Percentiles rank a stretch among this genome's conserved stretches.
Conservation (phyloP, 2,797 vertebrate genomes). For the Urocyon cinereoargenteus region DNA sequence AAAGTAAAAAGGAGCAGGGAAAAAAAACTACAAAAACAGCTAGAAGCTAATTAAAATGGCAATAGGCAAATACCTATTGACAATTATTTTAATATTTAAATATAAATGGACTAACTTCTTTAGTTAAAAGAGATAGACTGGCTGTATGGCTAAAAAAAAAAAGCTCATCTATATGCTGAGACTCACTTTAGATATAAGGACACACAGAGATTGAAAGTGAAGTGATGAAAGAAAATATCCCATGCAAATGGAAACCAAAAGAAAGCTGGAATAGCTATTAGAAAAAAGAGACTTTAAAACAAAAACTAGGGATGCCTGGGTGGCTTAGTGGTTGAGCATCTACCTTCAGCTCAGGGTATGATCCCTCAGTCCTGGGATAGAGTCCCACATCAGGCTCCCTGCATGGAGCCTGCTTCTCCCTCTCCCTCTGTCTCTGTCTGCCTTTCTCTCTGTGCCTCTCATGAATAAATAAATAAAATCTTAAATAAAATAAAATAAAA, state of each 20-base stretch:
- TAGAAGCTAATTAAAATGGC: not conserved
- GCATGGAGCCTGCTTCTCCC: too few relatives aligned
- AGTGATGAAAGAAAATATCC: not conserved
- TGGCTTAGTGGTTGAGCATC: too few relatives aligned
- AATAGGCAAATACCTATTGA: not conserved
- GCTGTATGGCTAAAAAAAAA: not conserved
- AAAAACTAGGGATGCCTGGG: not conserved
- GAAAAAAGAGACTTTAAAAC: not conserved
- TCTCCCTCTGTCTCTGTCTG: too few relatives aligned
- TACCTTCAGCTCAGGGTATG: too few relatives aligned
- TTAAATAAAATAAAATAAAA: not conserved
- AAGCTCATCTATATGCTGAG: not conserved
- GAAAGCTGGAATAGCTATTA: not conserved
- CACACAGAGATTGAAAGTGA: not conserved
- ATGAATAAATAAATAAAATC: too few relatives aligned
- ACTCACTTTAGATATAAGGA: not conserved
- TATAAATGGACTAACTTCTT: not conserved
- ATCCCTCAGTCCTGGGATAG: too few relatives aligned
- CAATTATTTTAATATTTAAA: not conserved
- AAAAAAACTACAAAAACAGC: not conserved
- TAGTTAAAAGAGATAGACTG: not conserved
- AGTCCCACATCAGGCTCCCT: too few relatives aligned
- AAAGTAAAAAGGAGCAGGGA: not conserved
- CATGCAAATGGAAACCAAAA: not conserved
- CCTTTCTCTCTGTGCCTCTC: too few relatives aligned